Percentiles rank a stretch among this genome's conserved stretches.
These are phyloP conservation scores for Cordilura impudica DNA, from an alignment of 2,888 invertebrate genomes.

Conservation along the genomic window DNA sequence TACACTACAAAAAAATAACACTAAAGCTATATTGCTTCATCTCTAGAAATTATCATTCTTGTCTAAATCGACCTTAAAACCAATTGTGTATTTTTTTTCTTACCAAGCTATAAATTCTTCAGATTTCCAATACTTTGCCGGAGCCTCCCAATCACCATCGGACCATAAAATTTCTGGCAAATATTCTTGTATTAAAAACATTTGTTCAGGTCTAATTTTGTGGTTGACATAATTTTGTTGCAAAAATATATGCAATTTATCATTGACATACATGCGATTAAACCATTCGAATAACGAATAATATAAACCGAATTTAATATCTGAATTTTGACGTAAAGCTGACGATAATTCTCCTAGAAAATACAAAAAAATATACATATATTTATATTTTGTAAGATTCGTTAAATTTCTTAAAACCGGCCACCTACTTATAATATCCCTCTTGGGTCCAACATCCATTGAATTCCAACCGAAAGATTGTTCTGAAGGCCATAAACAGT, in stretches of 20 bases:
- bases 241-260: conserved; percentile 82
- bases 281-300: conserved; percentile 94
- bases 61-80: too few relatives aligned
- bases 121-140: conserved; percentile 89
- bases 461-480: conserved; percentile 92
- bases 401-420: background rate
- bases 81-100: conserved; percentile 6
- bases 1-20: too few relatives aligned
- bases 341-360: conserved; percentile 81
- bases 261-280: conserved; percentile 87
- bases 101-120: conserved; percentile 89
- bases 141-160: conserved; percentile 96
- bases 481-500: conserved; percentile 89
- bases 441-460: conserved; percentile 86
- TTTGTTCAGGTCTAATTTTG: conserved; percentile 89
- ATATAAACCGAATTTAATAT: conserved; percentile 89
- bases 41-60: too few relatives aligned
- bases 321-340: conserved; percentile 82
- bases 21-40: too few relatives aligned
- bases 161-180: conserved; percentile 92
- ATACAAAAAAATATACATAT: conserved; percentile 65
- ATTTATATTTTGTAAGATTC: too few relatives aligned
- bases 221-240: conserved; percentile 83
- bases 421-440: conserved; percentile 85
- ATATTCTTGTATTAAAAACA: conserved; percentile 85